Base-by-base conservation (phyloP, 2,888 invertebrate species). In the Monopis laevigella region DNA sequence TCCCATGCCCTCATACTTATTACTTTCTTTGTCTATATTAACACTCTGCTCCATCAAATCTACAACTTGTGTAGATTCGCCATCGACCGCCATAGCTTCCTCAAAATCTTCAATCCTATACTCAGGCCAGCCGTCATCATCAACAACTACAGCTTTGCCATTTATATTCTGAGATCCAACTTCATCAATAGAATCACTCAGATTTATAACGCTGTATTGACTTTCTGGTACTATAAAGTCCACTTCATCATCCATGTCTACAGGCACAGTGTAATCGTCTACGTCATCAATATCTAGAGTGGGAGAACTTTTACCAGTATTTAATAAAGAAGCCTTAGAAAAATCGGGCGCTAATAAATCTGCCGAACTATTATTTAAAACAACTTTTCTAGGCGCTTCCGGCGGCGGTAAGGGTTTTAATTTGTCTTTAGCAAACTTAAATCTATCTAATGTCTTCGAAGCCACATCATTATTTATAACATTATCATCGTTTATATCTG, bases 111-210 rank as follows among this genome's bases (percentile, higher is more conserved):
- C 77, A 2, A 65, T 55, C 44, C 73, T 71, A 46, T 82, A 84
- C 46, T 78, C 73, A 1, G 82, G 83, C 82, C 83, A 84, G 0
- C 85, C 86, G 43, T 85, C 85, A 5, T 82, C 81, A 52, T 84
- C 85, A 0, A 83, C 24, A 1, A 55, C 46, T 34, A 68, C 47
- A 19, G 60, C 61, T 40, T 64, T 63, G 35, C 58, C 53, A 41
- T 57, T 62, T 36, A 55, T 56, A 46, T 59, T 59, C 12, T 26
- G 18, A 18, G 57, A 55, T 42, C 57, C 57, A 1, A 59, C 51
- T 14, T n/a, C n/a, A 55, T 38, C 14, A 32, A 18, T 11, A 12
- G 67, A 63, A 50, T 72, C 70, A 51, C 55, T 64, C 10, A 72
- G 56, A 44, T 58, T 62, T 10, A 68, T 58, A 4, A 62, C 55